phyloP scores from a whole-genome alignment of 2,797 vertebrate species.

The Notolepis coatsorum region DNA sequence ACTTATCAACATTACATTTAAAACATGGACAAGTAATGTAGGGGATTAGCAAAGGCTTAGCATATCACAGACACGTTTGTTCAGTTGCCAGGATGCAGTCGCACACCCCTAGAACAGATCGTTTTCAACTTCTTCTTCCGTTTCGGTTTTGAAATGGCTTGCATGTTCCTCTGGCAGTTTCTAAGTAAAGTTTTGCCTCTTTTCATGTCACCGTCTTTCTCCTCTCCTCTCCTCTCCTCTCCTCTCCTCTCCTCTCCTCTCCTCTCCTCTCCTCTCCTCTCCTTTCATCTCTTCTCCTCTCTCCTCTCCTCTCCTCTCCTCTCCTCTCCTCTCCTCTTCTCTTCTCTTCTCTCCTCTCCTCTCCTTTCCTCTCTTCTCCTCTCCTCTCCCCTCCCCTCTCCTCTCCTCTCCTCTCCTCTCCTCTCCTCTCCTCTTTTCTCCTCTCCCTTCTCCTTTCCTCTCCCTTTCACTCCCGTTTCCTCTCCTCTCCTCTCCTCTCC shows the following conservation, averaged over 20 bases:
- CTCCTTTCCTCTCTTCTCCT: background rate
- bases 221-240: constrained; percentile 21
- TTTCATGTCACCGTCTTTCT: constrained; percentile 19
- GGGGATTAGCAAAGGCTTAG: background rate
- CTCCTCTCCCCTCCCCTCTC: background rate
- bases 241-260: background rate
- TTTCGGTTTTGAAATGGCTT: constrained; percentile 26
- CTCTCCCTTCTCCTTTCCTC: background rate
- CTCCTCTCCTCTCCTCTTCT: background rate
- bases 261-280: background rate
- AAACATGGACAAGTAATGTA: constrained; percentile 3
- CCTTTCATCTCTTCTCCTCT: background rate
- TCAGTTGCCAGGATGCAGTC: constrained; percentile 31
- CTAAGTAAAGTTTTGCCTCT: constrained; percentile 52
- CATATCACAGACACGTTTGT: constrained; percentile 28
- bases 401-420: constrained; percentile 7
- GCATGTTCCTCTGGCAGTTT: constrained; percentile 29
- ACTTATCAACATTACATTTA: background rate
- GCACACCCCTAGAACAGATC: constrained; percentile 46
- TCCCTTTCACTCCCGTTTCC: background rate
- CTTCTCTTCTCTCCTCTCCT: too few relatives aligned
- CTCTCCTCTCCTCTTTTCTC: background rate
- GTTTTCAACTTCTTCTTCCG: constrained; percentile 31
- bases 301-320: background rate
- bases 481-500: background rate